Evolutionary conservation across 2,888 invertebrate genomes (phyloP), one percentile per base, ranked within the genome.

Genomic region (Cephalotes varians): DNA sequence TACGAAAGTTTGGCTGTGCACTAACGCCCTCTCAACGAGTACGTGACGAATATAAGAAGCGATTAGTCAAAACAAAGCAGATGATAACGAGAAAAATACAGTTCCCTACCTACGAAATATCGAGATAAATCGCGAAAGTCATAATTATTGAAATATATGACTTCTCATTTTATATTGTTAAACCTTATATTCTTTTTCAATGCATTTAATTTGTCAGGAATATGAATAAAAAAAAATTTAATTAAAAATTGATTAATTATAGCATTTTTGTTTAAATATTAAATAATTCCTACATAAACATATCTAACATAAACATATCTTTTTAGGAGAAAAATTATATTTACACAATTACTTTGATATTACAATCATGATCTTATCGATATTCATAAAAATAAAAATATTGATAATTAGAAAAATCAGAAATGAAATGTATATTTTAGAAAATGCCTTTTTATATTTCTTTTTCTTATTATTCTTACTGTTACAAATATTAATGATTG

Each of bases 1-100:
- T 21, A 21, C 51, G 21, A 51, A 51, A 51, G 2, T 51, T 60
- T 34, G n/a, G 10, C 69, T 37, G 54, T 40, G 3, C 54, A 28
- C 56, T 72, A 72, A 18, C 56, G 56, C 56, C 56, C 40, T 72
- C 72, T 28, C n/a, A n/a, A 6, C 3, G 15, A 58, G 31, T 44
- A 15, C 5, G 31, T n/a, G 15, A 15, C 7, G 3, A 44, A 12
- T 5, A 4, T 7, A n/a, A 31, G 73, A 60, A 73, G 12, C 21
- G 21, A 31, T 54, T 71, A 25, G 7, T 51, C 40, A 12, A 54
- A 28, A 34, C 25, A 25, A 21, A 62, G 34, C 31, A 15, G 28
- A 73, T 44, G 73, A 15, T 60, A 73, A 73, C 28, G 4, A 4
- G 15, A 44, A n/a, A 44, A 56, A 28, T 44, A 10, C 54, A 72